Conservation (phyloP, 2,113 vertebrate genomes). For the Chionodraco myersi region DNA sequence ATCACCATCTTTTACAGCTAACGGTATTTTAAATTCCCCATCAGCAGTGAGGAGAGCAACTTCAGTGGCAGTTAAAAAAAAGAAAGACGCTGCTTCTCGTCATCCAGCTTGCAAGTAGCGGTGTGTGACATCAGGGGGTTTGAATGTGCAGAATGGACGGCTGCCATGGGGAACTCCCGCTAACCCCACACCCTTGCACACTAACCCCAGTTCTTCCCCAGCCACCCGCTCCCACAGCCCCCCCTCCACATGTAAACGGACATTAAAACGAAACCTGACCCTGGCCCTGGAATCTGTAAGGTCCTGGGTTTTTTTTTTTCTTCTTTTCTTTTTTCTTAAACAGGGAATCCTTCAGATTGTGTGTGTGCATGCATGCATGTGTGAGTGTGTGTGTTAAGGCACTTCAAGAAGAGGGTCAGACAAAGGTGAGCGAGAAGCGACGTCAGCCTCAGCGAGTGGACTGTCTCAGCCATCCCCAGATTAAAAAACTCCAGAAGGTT, state of each 20-base stretch:
- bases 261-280: constrained; percentile 88
- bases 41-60: constrained; percentile 50
- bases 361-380: constrained; percentile 51
- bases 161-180: constrained; percentile 75
- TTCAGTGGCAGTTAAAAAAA: constrained; percentile 40
- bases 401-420: constrained; percentile 78
- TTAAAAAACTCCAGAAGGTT: constrained; percentile 96
- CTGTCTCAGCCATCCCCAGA: constrained; percentile 93
- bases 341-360: constrained; percentile 66
- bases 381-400: constrained; percentile 1
- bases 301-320: constrained; percentile 80
- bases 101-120: constrained; percentile 62
- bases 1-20: constrained; percentile 60
- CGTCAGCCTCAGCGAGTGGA: constrained; percentile 83
- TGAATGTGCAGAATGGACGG: constrained; percentile 75
- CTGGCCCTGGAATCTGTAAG: constrained; percentile 84
- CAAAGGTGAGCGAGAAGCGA: constrained; percentile 88
- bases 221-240: constrained; percentile 58
- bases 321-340: constrained; percentile 44
- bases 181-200: constrained; percentile 72
- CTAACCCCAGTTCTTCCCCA: constrained; percentile 63
- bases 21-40: constrained; percentile 61
- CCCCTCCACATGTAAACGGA: constrained; percentile 81
- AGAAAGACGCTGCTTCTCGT: constrained; percentile 70
- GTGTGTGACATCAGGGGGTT: constrained; percentile 76